Base-by-base conservation (phyloP, 1,140 invertebrate species). In the Dendroctonus valens region DNA sequence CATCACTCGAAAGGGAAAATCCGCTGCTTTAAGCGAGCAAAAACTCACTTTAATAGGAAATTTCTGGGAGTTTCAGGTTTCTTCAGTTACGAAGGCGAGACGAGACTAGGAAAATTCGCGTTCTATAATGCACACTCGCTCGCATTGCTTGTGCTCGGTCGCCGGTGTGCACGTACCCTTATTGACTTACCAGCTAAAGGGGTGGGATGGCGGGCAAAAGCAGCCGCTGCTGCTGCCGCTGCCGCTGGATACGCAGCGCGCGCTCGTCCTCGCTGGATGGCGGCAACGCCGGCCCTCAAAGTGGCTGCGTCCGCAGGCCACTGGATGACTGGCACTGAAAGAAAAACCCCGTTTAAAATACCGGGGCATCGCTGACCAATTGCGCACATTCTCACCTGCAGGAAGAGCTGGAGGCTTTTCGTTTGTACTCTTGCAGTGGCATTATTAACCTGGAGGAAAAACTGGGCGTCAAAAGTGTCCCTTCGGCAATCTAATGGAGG, bases 341-440 rank as follows among this genome's bases (percentile, higher is more conserved):
- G 0, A n/a, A n/a, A 51, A 51, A 12, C 3, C 50, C 15, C 26
- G 50, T 51, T 12, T 3, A 48, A 5, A 7, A 0, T 48, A 4
- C 7, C 11, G 14, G 5, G 46, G 5, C 44, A 14, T 26, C 26
- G 46, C 46, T 14, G 15, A 15, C 15, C 9, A 52, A 52, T 15
- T 5, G 50, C 9, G 12, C n/a, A 52, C 8, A 15, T 15, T 15
- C 50, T 55, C 57, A 96, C 94, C 94, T 86, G 95, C 93, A 74
- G 93, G 93, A 79, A 96, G 87, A 76, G 93, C 86, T 70, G 92
- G 87, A 78, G 93, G 91, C 86, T 98, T 98, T 97, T 98, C 78
- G 94, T 97, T 88, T 97, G 94, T 80, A 97, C 94, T 85, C 94
- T 87, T 73, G 94, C 94, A 75, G 95, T 98, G 72, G 95, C 94